Base-by-base conservation (phyloP, 2,888 invertebrate species). In the Agrochola litura region DNA sequence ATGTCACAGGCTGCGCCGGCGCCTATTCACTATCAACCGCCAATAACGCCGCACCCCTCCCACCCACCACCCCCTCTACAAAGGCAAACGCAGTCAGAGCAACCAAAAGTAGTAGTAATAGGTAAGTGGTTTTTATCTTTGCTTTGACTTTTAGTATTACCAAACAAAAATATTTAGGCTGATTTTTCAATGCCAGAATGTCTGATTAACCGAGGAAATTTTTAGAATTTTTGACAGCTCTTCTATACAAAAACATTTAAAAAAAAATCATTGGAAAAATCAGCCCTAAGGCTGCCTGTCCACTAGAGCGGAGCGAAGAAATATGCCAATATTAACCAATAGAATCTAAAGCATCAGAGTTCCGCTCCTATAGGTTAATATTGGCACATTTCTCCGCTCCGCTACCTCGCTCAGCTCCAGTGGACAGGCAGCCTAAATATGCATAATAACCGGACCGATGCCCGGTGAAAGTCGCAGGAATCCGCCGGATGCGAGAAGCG, bases 81-180 rank as follows among this genome's bases (percentile, higher is more conserved):
- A 19, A 91, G 95, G 81, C 91, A 94, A 4, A 88, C 92, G 12
- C 95, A 94, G 73, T 90, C 92, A 2, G 97, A 97, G 54, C 95
- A 95, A 68, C 94, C 96, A 22, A 97, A 97, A 93, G 95, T 97
- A 79, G 93, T 97, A 75, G 94, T 97, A 81, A 90, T 97, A 93
- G 97, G 97, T 97, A 93, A 94, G 84, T 64, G 14, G 5, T 4
- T 41, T 16, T 30, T n/a, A 19, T 3, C 14, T 19, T 68, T 54
- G 9, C n/a, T 52, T 67, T 37, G 22, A 52, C 19, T 19, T 46
- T 25, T 30, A 66, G 0, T 12, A 30, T 22, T 12, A 6, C 6
- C 22, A 16, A 41, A 41, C 6, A 54, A n/a, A n/a, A 30, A 16
- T 54, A 67, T 6, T 22, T 16, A 0, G 10, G 6, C 25, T 6